Base-by-base conservation (phyloP, 2,797 vertebrate species). In the Gila robusta region DNA sequence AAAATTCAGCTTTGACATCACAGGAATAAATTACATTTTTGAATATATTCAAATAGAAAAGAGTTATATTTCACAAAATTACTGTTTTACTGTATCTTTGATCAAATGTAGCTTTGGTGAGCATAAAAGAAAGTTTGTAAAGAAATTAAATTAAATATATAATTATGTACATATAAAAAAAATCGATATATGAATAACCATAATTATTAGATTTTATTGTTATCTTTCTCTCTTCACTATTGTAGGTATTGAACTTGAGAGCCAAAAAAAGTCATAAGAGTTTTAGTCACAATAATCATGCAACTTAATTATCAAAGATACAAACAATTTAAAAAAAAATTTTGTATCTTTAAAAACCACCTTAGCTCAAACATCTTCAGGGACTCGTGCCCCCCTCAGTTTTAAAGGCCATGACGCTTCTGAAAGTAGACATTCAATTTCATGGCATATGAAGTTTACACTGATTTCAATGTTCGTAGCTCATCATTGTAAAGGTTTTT, bases 361-460 rank as follows among this genome's bases (percentile, higher is more conserved):
- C 37, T 26, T 6, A 41, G 5, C 37, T 64, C 56, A 79, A 28
- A 64, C 23, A 28, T 44, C 35, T 44, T 79, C 14, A 79, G 77
- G 2, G 9, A 39, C 76, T 19, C 14, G 26, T 62, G 35, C 54
- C 35, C 37, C 76, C 37, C 54, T 78, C 4, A 56, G 78, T 44
- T 80, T 66, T 21, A 80, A 66, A 67, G 26, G 59, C 10, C 78
- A 47, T 67, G 78, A 28, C 9, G 78, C 59, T 79, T 47, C 26
- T 64, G 41, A 83, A 76, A 37, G 69, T 6, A 73, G 69, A 82
- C 66, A 56, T 69, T 71, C 47, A 69, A 54, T 81, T 71, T 81
- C 49, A 73, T 74, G 71, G 39, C 56, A 76, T 66, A 76, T 74
- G 56, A 82, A 82, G 80, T 82, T 82, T 82, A 71, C 67, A 66